phyloP scores from a whole-genome alignment of 2,888 invertebrate genomes.

The Coelogynopora nodosa region DNA sequence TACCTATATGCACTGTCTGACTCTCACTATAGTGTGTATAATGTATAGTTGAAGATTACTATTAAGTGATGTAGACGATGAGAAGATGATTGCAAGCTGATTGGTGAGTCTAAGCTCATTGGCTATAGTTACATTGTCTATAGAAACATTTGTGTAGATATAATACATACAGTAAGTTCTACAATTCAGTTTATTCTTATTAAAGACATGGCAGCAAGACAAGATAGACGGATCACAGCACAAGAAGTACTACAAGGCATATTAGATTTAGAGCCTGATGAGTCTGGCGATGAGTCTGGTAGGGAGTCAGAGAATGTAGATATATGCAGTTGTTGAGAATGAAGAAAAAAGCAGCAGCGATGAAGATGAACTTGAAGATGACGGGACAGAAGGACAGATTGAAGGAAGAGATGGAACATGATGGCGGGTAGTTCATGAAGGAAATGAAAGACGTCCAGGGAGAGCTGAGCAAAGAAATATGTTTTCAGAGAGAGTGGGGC shows the following conservation, averaged over 20 bases:
- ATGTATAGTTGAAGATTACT: neutral
- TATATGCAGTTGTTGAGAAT: neutral
- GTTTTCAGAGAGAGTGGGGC: neutral
- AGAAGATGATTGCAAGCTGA: neutral
- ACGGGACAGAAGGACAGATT: neutral
- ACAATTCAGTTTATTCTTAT: neutral
- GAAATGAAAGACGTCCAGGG: neutral
- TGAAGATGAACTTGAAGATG: slow-evolving; percentile 16
- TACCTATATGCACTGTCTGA: neutral
- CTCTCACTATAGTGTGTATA: neutral
- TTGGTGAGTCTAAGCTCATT: neutral
- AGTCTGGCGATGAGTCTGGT: slow-evolving; percentile 22
- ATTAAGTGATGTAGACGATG: neutral
- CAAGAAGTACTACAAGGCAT: neutral
- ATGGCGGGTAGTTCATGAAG: neutral
- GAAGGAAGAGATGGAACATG: neutral
- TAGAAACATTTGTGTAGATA: neutral
- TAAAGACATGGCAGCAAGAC: slow-evolving; percentile 7
- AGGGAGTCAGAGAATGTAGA: neutral
- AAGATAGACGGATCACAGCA: neutral
- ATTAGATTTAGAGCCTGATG: neutral
- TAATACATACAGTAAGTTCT: neutral
- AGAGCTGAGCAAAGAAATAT: neutral
- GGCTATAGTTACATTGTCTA: neutral
- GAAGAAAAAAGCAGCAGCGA: neutral